Conservation (phyloP, 1,140 invertebrate genomes). For the Muscidifurax raptorellus region DNA sequence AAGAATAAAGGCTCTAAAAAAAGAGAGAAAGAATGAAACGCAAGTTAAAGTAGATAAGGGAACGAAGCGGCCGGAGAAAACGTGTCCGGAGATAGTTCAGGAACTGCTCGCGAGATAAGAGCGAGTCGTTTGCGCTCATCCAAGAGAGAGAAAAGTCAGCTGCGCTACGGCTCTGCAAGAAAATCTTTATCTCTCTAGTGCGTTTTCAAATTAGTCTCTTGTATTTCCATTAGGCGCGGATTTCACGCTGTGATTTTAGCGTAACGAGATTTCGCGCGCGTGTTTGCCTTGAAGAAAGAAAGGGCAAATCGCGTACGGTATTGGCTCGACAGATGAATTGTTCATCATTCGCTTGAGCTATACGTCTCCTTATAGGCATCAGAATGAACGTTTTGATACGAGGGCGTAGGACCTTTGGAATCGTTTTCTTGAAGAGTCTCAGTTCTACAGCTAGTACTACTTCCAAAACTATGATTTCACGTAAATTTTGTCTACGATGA, state of each 20-base stretch:
- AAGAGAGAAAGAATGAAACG: neutral
- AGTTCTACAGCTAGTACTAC: neutral
- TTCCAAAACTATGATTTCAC: too few species aligned
- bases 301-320: neutral
- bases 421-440: neutral
- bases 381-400: slow-evolving; percentile 13
- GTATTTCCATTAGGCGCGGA: slow-evolving; percentile 28
- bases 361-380: neutral
- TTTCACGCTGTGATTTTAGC: slow-evolving; percentile 42
- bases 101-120: slow-evolving; percentile 32
- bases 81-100: slow-evolving; percentile 21
- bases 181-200: slow-evolving; percentile 46
- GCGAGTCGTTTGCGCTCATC: neutral
- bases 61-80: neutral
- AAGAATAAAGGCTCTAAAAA: neutral
- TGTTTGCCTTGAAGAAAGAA: slow-evolving; percentile 29
- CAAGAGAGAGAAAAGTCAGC: neutral
- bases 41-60: slow-evolving; percentile 6
- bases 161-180: neutral
- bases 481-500: too few species aligned
- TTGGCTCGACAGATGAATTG: neutral
- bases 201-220: slow-evolving; percentile 46
- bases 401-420: neutral
- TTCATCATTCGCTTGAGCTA: neutral
- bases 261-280: slow-evolving; percentile 33